Evolutionary conservation across 92 coral and sea anemone species (phyloP), one percentile per base, ranked within the genome.

Genomic region (Epizoanthus ramosus): DNA sequence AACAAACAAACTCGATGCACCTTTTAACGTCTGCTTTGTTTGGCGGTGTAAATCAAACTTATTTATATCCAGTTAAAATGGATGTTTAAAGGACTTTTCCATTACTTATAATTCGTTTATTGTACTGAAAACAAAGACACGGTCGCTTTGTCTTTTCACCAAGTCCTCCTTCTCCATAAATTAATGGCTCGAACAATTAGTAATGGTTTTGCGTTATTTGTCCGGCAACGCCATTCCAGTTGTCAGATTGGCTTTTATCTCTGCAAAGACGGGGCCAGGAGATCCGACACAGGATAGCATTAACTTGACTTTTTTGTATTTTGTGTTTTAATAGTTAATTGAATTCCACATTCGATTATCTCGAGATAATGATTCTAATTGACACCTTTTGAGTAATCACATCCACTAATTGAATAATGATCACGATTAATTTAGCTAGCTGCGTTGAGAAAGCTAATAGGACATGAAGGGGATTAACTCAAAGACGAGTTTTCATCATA

Each of bases 301-400:
- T 89, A 80, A 85, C 92, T 86, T 58, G 86, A 89, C 87, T 80
- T 89, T 81, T 85, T 79, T 85, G 84, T 89, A 89, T 85, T 89
- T 89, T 89, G 80, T 89, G 89, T 89, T 85, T 89, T 92, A 86
- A 89, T 90, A 88, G 93, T 80, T 93, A 95, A 95, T 95, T 94
- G 98, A 95, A 95, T 95, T 93, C 98, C 98, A 89, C 87, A 82
- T 88, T 88, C 95, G 97, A 95, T 93, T 87, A 95, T 95, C 95
- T 93, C 56, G 75, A 88, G 94, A 90, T 94, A 93, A 95, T 95
- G 93, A 95, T 87, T 90, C 87, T 91, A 95, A 95, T 95, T 90
- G 97, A 92, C 98, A 95, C 95, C 92, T 87, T 86, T 89, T 84
- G 93, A 85, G 91, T 85, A 86, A 88, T 91, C 94, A 90, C 93